These are phyloP conservation scores for Rosalia funebris DNA, from an alignment of 2,888 invertebrate species.

Conservation along the genomic window DNA sequence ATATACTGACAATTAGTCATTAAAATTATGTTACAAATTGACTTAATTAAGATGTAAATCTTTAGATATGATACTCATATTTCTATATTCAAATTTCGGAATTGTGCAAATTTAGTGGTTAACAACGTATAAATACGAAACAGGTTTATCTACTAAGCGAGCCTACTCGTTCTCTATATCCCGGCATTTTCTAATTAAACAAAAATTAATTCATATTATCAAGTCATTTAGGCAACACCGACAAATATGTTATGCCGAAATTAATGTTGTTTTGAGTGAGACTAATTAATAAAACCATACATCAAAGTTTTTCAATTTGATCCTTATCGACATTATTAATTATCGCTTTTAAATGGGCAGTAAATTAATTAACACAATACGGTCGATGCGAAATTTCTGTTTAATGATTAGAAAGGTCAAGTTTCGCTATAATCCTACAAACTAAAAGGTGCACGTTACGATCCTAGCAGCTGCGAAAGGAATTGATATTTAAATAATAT, in stretches of 20 bases:
- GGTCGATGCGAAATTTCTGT: not conserved
- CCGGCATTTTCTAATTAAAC: not conserved
- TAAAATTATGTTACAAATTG: too few species aligned
- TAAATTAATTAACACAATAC: constrained; percentile 16
- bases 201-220: not conserved
- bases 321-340: constrained; percentile 17
- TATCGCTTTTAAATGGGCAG: constrained; percentile 2
- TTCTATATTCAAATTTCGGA: too few species aligned
- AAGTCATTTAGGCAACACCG: not conserved
- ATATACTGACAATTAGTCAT: too few species aligned
- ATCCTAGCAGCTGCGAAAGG: not conserved
- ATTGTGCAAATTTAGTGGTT: too few species aligned
- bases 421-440: not conserved
- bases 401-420: not conserved
- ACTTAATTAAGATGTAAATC: too few species aligned
- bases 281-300: constrained; percentile 16
- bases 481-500: too few species aligned
- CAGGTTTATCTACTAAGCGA: too few species aligned
- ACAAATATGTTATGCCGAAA: not conserved
- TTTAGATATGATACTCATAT: too few species aligned
- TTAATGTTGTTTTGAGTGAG: not conserved
- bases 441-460: not conserved
- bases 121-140: too few species aligned
- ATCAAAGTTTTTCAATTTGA: constrained; percentile 17
- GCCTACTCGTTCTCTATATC: too few species aligned